These are phyloP conservation scores for Archocentrus centrarchus DNA, from an alignment of 2,113 vertebrate genomes.

Conservation along the genomic window DNA sequence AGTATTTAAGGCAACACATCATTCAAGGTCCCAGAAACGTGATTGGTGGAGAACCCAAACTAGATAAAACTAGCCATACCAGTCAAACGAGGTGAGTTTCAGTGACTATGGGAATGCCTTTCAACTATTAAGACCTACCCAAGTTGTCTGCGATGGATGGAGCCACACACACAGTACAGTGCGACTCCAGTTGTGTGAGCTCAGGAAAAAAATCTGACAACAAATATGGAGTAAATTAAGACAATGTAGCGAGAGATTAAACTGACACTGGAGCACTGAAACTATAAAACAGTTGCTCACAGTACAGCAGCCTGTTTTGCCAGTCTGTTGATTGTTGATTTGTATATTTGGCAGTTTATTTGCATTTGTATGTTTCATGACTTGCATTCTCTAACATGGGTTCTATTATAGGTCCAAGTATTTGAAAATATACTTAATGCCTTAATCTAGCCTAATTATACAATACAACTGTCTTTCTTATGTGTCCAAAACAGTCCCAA, in stretches of 20 bases:
- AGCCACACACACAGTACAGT: neutral
- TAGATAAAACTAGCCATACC: conserved; percentile 66
- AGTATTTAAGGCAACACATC: neutral
- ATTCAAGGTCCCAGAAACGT: neutral
- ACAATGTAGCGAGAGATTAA: conserved; percentile 1
- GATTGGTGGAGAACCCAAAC: conserved; percentile 49
- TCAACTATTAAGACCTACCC: neutral
- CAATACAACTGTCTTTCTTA: conserved; percentile 54
- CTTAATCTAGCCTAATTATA: conserved; percentile 67
- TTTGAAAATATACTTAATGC: conserved; percentile 58
- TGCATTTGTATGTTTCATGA: conserved; percentile 57
- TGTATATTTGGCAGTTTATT: conserved; percentile 53
- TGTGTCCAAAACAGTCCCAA: conserved; percentile 54
- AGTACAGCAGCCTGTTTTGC: conserved; percentile 37
- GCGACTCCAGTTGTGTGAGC: conserved; percentile 5
- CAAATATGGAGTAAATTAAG: conserved; percentile 25
- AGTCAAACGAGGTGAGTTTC: conserved; percentile 65
- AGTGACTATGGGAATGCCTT: conserved; percentile 24
- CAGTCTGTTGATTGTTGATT: conserved; percentile 58
- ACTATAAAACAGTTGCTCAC: conserved; percentile 25
- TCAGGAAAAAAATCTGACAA: conserved; percentile 10
- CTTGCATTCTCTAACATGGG: conserved; percentile 27
- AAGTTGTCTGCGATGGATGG: neutral
- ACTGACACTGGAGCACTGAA: conserved; percentile 5
- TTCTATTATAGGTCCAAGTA: conserved; percentile 42